These are phyloP conservation scores for Hirtodrosophila confusa DNA, from an alignment of 2,888 invertebrate genomes.

Conservation along the genomic window DNA sequence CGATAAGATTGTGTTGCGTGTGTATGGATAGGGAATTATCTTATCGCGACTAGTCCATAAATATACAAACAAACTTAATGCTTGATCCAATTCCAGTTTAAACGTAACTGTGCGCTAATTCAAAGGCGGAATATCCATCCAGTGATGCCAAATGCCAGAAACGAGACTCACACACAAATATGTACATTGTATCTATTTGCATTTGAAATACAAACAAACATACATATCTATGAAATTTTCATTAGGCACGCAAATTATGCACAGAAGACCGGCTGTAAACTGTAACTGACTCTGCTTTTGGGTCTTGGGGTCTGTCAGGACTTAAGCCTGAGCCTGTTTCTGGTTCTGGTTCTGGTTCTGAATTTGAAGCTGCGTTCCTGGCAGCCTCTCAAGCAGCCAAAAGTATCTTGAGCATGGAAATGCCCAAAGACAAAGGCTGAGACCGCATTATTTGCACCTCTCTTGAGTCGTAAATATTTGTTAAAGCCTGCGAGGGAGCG, in stretches of 20 bases:
- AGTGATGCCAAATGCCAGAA: slow-evolving; percentile 1
- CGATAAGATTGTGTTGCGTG: slow-evolving; percentile 46
- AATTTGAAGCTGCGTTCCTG: slow-evolving; percentile 5
- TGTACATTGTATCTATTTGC: slow-evolving; percentile 47
- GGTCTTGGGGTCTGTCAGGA: neutral
- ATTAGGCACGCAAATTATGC: slow-evolving; percentile 68
- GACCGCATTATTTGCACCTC: slow-evolving; percentile 35
- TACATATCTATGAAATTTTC: slow-evolving; percentile 53
- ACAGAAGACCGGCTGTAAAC: slow-evolving; percentile 27
- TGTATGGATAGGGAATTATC: no score
- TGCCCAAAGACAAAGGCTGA: slow-evolving; percentile 36
- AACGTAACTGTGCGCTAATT: slow-evolving; percentile 7
- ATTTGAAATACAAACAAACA: slow-evolving; percentile 14
- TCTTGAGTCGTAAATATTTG: slow-evolving; percentile 55
- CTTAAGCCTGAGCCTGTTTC: neutral
- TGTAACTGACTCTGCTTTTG: slow-evolving; percentile 24
- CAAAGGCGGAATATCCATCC: slow-evolving; percentile 5
- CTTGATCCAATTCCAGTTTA: slow-evolving; percentile 1
- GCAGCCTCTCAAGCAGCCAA: slow-evolving; percentile 39
- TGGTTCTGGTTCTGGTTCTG: neutral
- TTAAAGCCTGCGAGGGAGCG: slow-evolving; percentile 8
- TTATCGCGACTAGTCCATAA: slow-evolving; percentile 38
- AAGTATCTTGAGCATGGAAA: slow-evolving; percentile 41
- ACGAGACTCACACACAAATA: slow-evolving; percentile 3
- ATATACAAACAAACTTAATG: slow-evolving; percentile 3